Conservation (phyloP, 2,888 invertebrate genomes). For the Drosophila silvestris region DNA sequence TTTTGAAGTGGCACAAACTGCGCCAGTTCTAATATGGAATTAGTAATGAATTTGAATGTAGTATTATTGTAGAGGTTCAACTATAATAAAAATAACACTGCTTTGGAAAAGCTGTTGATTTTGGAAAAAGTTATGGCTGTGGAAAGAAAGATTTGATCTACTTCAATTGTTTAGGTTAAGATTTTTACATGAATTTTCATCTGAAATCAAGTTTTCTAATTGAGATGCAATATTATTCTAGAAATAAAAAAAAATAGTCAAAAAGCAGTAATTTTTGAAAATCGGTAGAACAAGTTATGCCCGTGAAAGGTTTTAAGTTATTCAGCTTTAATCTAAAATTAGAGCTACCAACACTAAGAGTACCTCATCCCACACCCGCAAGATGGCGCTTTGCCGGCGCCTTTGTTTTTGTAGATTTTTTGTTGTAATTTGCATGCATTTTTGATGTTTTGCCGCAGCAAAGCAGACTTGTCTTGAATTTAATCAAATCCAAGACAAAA, state of each 20-base stretch:
- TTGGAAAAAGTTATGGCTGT: too few species aligned
- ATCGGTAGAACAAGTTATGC: not conserved
- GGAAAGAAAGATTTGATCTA: not conserved
- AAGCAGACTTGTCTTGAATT: slow-evolving; percentile 42
- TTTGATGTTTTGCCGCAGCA: slow-evolving; percentile 56
- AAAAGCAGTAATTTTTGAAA: not conserved
- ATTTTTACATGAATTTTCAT: not conserved
- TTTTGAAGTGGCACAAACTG: not conserved
- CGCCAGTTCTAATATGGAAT: too few species aligned
- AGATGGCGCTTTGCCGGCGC: not conserved
- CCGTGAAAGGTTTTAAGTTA: not conserved
- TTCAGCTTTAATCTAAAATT: not conserved
- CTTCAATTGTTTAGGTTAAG: not conserved
- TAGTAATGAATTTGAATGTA: not conserved
- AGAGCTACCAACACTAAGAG: too few species aligned
- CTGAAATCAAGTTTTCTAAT: too few species aligned
- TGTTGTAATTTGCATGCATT: slow-evolving; percentile 51
- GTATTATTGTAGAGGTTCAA: too few species aligned
- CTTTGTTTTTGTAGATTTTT: not conserved
- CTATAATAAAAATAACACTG: too few species aligned
- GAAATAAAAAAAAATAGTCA: not conserved
- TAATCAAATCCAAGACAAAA: slow-evolving; percentile 53
- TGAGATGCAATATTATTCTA: not conserved
- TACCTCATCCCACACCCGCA: too few species aligned
- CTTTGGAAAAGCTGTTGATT: not conserved